Base-by-base conservation (phyloP, 1,140 invertebrate species). In the Ceratosolen fusciceps region DNA sequence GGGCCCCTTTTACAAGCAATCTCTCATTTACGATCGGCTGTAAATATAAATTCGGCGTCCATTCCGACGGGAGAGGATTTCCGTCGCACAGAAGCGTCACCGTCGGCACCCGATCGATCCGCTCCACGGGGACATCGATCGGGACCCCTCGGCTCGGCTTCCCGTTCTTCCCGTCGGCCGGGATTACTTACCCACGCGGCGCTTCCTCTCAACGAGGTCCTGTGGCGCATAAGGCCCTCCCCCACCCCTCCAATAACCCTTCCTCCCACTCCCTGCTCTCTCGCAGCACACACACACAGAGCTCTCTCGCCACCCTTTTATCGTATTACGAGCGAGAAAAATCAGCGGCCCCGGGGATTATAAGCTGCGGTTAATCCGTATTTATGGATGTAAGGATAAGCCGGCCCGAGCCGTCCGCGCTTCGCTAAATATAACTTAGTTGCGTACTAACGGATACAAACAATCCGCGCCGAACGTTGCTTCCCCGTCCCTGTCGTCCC, bases 21-120 rank as follows among this genome's bases (percentile, higher is more conserved):
- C 29, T 43, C 47, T 62, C 77, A 60, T 78, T 72, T 73, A 73
- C 54, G 70, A 78, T 43, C 39, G 8, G 26, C 2, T 29, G 56
- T 77, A 78, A 78, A 77, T 77, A 60, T 60, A 77, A 77, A 77
- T 71, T 71, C 26, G 54, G 21, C 54, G 31, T n/a, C n/a, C n/a
- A n/a, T n/a, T n/a, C n/a, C n/a, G n/a, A n/a, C n/a, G n/a, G n/a
- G n/a, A n/a, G n/a, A 37, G 7, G 10, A 34, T 29, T 65, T 12
- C 10, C 29, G 47, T 19, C 37, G 37, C 31, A n/a, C 39, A 43
- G 5, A 43, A 21, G 12, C 47, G n/a, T 31, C 1, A 16, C 21
- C 56, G 60, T 12, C 12, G 5, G 39, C 39, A 43, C 39, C 5
- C 49, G 49, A 24, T 47, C 2, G 26, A 72, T 47, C 65, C 65